Conservation (phyloP, 37 sponge, comb jelly and placozoan species). For the Amphimedon queenslandica region DNA sequence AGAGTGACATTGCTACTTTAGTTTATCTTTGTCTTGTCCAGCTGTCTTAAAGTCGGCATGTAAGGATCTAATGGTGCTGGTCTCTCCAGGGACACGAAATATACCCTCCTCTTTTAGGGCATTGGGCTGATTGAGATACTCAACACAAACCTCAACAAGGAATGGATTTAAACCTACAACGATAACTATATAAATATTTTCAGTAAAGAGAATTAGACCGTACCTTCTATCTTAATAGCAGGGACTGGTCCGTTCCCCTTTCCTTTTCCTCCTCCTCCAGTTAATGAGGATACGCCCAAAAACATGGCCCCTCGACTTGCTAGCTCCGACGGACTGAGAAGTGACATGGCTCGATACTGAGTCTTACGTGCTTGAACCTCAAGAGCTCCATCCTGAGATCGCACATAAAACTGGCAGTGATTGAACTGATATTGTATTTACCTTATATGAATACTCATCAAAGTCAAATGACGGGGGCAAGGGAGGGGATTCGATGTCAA, state of each 20-base stretch:
- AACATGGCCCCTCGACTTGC: slow-evolving; percentile 35
- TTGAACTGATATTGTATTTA: neutral
- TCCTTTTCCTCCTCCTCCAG: neutral
- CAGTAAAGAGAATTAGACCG: neutral
- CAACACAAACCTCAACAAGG: slow-evolving; percentile 51
- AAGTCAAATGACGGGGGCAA: slow-evolving; percentile 30
- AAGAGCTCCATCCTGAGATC: slow-evolving; percentile 42
- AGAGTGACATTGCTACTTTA: too few relatives aligned
- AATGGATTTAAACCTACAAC: slow-evolving; percentile 1
- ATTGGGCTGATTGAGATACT: slow-evolving; percentile 48
- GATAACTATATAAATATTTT: neutral
- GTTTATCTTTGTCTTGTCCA: slow-evolving; percentile 7
- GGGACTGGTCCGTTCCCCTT: neutral
- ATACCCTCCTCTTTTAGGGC: slow-evolving; percentile 74
- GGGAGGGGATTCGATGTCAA: slow-evolving; percentile 9
- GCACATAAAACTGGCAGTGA: neutral
- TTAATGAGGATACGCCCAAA: too few relatives aligned
- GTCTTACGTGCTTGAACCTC: slow-evolving; percentile 51
- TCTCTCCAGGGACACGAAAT: slow-evolving; percentile 74
- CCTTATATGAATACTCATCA: slow-evolving; percentile 47
- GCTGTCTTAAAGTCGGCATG: slow-evolving; percentile 38
- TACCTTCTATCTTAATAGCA: too few relatives aligned
- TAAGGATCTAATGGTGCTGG: slow-evolving; percentile 26
- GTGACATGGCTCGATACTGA: slow-evolving; percentile 59
- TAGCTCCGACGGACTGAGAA: slow-evolving; percentile 48